Evolutionary conservation across 2,113 vertebrate species (phyloP).

Genomic region (Tragulus kanchil): DNA sequence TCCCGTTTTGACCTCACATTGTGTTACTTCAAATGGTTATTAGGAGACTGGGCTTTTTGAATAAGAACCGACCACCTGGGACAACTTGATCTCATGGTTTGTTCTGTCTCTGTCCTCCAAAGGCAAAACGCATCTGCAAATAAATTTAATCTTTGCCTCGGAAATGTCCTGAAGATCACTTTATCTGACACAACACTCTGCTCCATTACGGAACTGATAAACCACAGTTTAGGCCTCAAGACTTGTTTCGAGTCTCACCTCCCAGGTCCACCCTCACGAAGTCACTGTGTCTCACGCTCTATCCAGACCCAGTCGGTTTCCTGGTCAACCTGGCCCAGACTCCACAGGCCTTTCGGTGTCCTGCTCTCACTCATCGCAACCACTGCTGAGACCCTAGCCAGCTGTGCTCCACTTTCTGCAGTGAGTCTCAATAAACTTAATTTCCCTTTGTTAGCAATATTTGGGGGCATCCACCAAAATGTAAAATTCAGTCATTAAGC

Average conservation of each 20-base stretch:
- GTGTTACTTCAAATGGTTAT: neutral
- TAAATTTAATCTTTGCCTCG: neutral
- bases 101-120: fast-evolving
- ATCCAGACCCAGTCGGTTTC: neutral
- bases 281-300: too few species aligned
- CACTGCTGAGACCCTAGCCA: neutral
- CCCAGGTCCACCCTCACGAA: fast-evolving
- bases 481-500: neutral
- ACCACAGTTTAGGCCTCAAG: neutral
- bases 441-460: neutral
- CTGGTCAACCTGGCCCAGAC: fast-evolving
- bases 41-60: neutral
- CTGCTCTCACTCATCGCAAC: fast-evolving
- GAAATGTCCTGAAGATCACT: neutral
- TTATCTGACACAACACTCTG: neutral
- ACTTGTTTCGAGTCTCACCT: neutral
- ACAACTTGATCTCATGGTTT: neutral
- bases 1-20: fast-evolving
- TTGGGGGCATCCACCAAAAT: neutral
- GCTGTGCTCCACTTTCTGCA: neutral
- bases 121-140: neutral
- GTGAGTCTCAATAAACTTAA: neutral
- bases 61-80: neutral
- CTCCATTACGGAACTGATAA: neutral
- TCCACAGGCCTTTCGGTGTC: fast-evolving